phyloP scores from a whole-genome alignment of 2,888 invertebrate genomes.

The Thysanoteuthis rhombus region DNA sequence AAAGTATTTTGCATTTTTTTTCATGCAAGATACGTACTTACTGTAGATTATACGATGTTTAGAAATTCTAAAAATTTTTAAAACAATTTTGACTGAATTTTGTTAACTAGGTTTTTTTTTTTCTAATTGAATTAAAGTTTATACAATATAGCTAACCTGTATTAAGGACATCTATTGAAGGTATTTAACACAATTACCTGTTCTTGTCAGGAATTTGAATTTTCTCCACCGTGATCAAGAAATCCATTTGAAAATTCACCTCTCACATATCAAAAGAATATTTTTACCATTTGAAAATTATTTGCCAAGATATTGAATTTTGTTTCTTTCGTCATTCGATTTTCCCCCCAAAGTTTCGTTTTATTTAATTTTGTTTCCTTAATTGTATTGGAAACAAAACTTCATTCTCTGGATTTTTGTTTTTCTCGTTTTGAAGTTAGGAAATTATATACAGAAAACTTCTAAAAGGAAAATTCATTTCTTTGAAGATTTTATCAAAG shows the following conservation, averaged over 20 bases:
- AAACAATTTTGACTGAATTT: background rate
- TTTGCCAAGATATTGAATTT: background rate
- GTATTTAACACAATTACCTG: background rate
- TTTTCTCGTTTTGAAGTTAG: background rate
- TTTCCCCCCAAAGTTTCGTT: background rate
- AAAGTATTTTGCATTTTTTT: background rate
- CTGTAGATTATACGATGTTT: background rate
- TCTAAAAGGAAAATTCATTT: no score
- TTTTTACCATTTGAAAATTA: no score
- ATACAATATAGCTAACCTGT: background rate
- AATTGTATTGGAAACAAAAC: background rate
- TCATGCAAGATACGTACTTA: background rate
- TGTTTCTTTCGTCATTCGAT: background rate
- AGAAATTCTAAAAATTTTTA: background rate
- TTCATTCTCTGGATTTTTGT: background rate
- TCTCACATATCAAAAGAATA: background rate
- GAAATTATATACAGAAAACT: no score
- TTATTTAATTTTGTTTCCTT: background rate
- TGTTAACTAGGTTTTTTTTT: background rate
- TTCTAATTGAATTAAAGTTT: background rate
- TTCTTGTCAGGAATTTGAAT: background rate
- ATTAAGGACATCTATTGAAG: background rate
- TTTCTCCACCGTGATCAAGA: background rate
- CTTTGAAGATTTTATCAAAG: no score
- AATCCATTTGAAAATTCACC: background rate